Percentiles rank a stretch among this genome's conserved stretches.
Evolutionary conservation across 1,140 invertebrate genomes (phyloP).

Genomic region (Stegodyphus dumicola): DNA sequence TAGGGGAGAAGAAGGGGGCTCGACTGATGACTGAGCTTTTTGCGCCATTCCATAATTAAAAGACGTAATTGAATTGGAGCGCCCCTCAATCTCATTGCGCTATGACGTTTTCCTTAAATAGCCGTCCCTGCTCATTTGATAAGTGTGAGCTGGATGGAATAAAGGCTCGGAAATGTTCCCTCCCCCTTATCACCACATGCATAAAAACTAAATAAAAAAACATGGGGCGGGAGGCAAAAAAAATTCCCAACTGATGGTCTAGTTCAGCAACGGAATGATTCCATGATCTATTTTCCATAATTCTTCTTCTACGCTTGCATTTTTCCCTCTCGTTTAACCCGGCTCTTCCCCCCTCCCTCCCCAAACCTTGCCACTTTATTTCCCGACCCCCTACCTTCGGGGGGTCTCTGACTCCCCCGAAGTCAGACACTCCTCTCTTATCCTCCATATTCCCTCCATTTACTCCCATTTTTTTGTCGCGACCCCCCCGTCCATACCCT

Average conservation of each 20-base stretch:
- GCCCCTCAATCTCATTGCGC: constrained; percentile 1
- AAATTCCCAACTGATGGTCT: constrained; percentile 53
- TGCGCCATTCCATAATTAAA: constrained; percentile 58
- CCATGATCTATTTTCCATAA: constrained; percentile 61
- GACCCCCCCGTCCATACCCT: neutral
- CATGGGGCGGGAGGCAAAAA: neutral
- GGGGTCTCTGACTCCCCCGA: neutral
- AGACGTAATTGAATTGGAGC: constrained; percentile 57
- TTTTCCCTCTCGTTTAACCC: constrained; percentile 61
- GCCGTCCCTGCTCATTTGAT: constrained; percentile 41
- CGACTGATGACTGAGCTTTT: neutral
- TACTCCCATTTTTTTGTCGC: constrained; percentile 47
- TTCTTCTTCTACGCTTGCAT: constrained; percentile 60
- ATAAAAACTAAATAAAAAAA: neutral
- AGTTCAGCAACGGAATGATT: constrained; percentile 58
- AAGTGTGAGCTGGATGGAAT: constrained; percentile 30
- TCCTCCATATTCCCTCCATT: constrained; percentile 58
- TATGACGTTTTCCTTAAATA: constrained; percentile 48
- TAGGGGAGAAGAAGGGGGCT: no score
- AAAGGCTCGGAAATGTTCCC: constrained; percentile 33
- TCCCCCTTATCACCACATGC: constrained; percentile 8
- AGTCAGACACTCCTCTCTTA: constrained; percentile 57
- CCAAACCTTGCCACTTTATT: constrained; percentile 43
- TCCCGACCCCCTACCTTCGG: constrained; percentile 11
- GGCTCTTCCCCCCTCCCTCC: constrained; percentile 4